Conservation (phyloP, 1,140 invertebrate species). For the Drepana arcuata region DNA sequence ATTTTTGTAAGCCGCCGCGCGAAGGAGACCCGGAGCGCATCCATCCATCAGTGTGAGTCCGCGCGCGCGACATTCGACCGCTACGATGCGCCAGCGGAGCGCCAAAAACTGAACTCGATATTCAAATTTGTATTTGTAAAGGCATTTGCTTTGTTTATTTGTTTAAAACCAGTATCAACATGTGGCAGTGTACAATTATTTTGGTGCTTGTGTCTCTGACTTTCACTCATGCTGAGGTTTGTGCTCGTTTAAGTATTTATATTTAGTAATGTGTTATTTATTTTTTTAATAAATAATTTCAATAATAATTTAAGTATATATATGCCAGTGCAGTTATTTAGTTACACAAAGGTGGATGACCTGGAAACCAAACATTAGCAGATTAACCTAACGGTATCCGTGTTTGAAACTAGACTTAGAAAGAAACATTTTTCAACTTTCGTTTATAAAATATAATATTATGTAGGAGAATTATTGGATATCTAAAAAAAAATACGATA, state of each 20-base stretch:
- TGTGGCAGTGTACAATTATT: slow-evolving; percentile 52
- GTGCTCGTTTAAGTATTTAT: slow-evolving; percentile 16
- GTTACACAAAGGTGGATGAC: no score
- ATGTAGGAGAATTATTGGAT: no score
- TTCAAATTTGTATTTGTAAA: slow-evolving; percentile 24
- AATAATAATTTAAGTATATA: not conserved
- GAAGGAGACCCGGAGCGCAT: slow-evolving; percentile 24
- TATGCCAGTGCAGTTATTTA: no score
- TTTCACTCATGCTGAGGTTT: slow-evolving; percentile 52
- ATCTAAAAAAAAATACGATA: no score
- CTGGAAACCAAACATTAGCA: no score
- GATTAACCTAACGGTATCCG: no score
- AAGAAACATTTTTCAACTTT: no score
- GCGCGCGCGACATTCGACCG: slow-evolving; percentile 40
- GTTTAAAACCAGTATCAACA: slow-evolving; percentile 28
- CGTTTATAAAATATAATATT: no score
- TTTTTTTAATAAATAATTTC: not conserved
- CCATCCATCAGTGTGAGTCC: slow-evolving; percentile 57
- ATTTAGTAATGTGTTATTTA: slow-evolving; percentile 1
- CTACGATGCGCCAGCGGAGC: slow-evolving; percentile 33
- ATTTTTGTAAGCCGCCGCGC: slow-evolving; percentile 17
- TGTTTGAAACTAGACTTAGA: no score
- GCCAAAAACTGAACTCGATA: slow-evolving; percentile 42
- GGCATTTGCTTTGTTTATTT: slow-evolving; percentile 18
- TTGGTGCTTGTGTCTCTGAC: slow-evolving; percentile 37